phyloP scores from a whole-genome alignment of 2,113 vertebrate genomes.

The Upupa epops region DNA sequence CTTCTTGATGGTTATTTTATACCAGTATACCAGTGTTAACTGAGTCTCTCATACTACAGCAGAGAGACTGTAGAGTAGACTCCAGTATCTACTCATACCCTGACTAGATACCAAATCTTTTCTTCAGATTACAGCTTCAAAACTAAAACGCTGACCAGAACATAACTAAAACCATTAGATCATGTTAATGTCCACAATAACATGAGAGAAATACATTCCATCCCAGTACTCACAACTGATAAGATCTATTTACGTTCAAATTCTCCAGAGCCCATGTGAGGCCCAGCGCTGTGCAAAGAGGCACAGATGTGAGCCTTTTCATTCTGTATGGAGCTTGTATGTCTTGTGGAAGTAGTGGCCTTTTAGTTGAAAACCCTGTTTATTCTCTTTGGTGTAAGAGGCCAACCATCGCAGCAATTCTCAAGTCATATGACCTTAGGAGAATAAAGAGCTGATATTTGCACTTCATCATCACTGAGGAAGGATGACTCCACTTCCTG shows the following conservation, averaged over 20 bases:
- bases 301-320: background rate
- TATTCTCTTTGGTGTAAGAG: conserved; percentile 23
- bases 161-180: background rate
- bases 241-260: background rate
- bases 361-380: conserved; percentile 18
- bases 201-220: background rate
- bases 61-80: too few species aligned
- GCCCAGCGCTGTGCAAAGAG: background rate
- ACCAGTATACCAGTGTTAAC: background rate
- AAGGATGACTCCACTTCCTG: conserved; percentile 50
- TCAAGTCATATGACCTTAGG: conserved; percentile 11
- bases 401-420: background rate
- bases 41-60: background rate
- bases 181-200: background rate
- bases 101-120: background rate
- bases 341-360: background rate
- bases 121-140: background rate
- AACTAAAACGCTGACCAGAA: background rate
- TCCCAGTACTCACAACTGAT: background rate
- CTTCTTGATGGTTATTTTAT: background rate
- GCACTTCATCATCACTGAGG: conserved; percentile 47
- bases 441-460: conserved; percentile 54
- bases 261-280: background rate
- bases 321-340: background rate
- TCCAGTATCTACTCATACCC: too few species aligned